Evolutionary conservation across 2,113 vertebrate genomes (phyloP).

Genomic region (Anarhynchus alexandrinus): DNA sequence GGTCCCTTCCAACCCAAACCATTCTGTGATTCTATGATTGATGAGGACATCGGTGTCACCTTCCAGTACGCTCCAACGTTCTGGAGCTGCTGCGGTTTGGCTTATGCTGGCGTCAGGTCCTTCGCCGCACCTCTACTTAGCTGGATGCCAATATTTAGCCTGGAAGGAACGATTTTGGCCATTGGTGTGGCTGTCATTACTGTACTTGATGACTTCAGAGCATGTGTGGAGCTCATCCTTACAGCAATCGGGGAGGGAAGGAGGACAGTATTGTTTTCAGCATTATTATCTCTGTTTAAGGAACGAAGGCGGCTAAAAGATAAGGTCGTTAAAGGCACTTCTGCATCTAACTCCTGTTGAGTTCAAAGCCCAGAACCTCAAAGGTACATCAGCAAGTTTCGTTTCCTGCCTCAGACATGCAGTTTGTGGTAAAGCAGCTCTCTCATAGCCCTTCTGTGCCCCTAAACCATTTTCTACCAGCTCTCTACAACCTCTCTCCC

Average conservation of each 20-base stretch:
- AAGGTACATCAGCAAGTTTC: conserved; percentile 23
- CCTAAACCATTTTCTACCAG: not conserved
- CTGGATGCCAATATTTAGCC: not conserved
- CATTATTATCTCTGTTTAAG: not conserved
- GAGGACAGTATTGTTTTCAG: not conserved
- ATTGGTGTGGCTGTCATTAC: not conserved
- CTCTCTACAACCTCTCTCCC: not conserved
- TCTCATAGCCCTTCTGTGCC: not conserved
- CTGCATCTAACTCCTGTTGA: not conserved
- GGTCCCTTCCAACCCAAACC: not conserved
- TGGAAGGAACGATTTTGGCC: not conserved
- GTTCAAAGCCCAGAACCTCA: conserved; percentile 15
- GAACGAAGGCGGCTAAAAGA: not conserved
- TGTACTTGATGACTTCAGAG: not conserved
- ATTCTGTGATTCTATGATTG: not conserved
- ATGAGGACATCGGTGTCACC: not conserved
- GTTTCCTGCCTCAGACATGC: not conserved
- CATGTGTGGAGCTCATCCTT: not conserved
- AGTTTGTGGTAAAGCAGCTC: not conserved
- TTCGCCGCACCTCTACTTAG: not conserved
- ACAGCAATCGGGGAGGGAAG: not conserved
- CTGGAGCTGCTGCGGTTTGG: not conserved
- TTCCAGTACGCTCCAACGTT: not conserved
- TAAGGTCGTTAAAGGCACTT: not conserved
- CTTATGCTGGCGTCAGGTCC: not conserved